These are phyloP conservation scores for Leucosticte australis DNA, from an alignment of 2,113 vertebrate genomes.

Conservation along the genomic window DNA sequence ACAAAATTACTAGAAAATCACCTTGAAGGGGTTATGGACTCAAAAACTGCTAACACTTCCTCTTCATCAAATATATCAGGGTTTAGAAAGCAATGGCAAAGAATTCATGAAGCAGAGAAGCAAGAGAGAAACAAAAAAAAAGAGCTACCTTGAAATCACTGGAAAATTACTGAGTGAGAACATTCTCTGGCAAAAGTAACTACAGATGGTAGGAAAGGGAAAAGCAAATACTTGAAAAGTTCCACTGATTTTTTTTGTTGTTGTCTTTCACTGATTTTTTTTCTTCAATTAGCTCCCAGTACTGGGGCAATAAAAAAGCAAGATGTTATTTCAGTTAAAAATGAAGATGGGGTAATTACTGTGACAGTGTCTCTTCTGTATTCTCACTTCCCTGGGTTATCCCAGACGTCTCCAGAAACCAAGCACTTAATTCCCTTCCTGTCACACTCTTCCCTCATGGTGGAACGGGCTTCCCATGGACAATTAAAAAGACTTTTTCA, in stretches of 20 bases:
- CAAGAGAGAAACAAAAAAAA: not conserved
- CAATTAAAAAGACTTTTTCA: not conserved
- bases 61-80: not conserved
- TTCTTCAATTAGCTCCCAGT: not conserved
- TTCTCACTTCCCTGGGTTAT: not conserved
- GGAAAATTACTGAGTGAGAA: conserved; percentile 58
- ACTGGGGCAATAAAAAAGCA: not conserved
- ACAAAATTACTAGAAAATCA: not conserved
- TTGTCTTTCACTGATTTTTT: not conserved
- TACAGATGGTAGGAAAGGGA: conserved; percentile 11
- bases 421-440: not conserved
- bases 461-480: not conserved
- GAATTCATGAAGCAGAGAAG: not conserved
- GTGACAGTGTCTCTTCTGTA: not conserved
- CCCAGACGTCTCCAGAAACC: not conserved
- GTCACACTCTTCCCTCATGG: not conserved
- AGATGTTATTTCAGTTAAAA: not conserved
- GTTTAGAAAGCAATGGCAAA: not conserved
- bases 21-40: not conserved
- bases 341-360: not conserved
- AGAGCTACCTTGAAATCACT: conserved; percentile 31
- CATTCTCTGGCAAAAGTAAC: conserved; percentile 11
- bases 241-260: not conserved
- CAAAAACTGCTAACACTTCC: not conserved
- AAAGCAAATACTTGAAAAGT: conserved; percentile 18